Evolutionary conservation across 2,888 invertebrate genomes (phyloP), one percentile per base, ranked within the genome.

Genomic region (Cataglyphis rosenhaueri): DNA sequence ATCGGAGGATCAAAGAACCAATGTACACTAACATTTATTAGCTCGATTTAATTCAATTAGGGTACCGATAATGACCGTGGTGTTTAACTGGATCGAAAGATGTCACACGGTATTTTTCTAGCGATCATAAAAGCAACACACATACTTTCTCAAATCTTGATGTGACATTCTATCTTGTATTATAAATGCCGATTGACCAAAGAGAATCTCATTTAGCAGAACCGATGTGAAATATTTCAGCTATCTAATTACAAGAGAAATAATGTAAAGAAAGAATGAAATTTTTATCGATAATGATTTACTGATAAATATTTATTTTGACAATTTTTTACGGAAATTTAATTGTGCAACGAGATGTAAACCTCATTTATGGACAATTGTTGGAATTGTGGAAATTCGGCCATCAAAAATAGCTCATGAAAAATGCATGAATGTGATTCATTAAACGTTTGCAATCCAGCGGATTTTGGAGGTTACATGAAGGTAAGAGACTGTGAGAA

Each of bases 41-140:
- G 91, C 91, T 92, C 89, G 91, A 92, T 91, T 92, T 93, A 92
- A 94, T 94, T 93, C 89, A 92, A 93, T 94, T 92, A 90, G 87
- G 84, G 82, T 86, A 89, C 90, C 91, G 92, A 92, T 93, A 92
- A 93, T 91, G 91, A 92, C 89, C 86, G 87, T 81, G 79, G 76
- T 81, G 83, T 84, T 90, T 90, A 91, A 92, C 91, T 87, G 87
- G 90, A 91, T 88, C 90, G 87, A 85, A 92, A 92, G 88, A 92
- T 92, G 91, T 93, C 92, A 91, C 91, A 90, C 91, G 91, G 85
- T 89, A 88, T 86, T 90, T 85, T 86, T 86, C 85, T 84, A 66
- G 57, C 55, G 35, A 9, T 64, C 35, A 41, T 35, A 25, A 59
- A 55, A 38, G 35, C 29, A 29, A 0, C 52, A 52, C 5, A 32